These are phyloP conservation scores for Pyralis farinalis DNA, from an alignment of 2,888 invertebrate genomes.

Conservation along the genomic window DNA sequence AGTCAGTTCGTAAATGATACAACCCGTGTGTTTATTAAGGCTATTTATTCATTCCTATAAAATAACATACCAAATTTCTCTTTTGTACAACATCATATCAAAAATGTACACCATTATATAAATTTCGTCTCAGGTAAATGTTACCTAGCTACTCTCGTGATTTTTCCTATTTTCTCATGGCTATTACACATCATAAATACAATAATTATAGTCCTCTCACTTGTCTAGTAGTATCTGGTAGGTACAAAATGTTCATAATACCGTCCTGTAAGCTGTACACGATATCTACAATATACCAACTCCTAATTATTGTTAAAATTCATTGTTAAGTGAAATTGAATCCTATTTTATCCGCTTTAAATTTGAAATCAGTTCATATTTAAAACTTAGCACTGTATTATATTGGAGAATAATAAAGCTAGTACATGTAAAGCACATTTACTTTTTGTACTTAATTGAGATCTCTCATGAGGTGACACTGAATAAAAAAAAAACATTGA, in stretches of 20 bases:
- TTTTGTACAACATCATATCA: conserved; percentile 82
- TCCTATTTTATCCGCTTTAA: conserved; percentile 15
- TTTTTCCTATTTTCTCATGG: conserved; percentile 53
- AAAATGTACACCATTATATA: conserved; percentile 82
- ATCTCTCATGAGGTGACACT: too few species aligned
- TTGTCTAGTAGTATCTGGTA: conserved; percentile 56
- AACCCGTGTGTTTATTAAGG: conserved; percentile 65
- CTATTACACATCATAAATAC: conserved; percentile 61
- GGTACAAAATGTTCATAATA: conserved; percentile 52
- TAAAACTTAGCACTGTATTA: conserved; percentile 10
- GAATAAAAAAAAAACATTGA: too few species aligned
- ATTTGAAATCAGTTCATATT: conserved; percentile 11
- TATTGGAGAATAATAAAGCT: conserved; percentile 8
- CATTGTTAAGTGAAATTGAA: conserved; percentile 41
- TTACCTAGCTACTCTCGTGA: conserved; percentile 72
- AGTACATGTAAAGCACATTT: not conserved
- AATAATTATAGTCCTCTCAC: conserved; percentile 69
- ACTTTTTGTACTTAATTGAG: too few species aligned
- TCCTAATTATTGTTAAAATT: conserved; percentile 45
- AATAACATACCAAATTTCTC: conserved; percentile 82
- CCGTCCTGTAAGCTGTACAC: conserved; percentile 56
- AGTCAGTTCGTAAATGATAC: conserved; percentile 29
- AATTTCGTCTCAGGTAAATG: conserved; percentile 79
- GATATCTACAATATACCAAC: conserved; percentile 58
- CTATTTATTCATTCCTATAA: conserved; percentile 83